phyloP scores from a whole-genome alignment of 2,888 invertebrate genomes.

The Rhagonycha fulva region DNA sequence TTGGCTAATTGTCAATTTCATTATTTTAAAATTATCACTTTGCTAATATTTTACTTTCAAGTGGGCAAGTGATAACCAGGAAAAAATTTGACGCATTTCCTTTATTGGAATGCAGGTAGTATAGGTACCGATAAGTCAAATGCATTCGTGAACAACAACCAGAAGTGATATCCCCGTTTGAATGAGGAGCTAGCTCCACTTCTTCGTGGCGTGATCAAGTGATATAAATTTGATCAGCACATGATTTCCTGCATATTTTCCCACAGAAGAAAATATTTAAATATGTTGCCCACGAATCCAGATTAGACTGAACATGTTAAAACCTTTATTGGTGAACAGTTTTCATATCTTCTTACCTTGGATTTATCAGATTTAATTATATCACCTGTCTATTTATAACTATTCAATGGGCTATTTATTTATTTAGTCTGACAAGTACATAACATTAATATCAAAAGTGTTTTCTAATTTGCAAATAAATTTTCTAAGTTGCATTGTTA shows the following conservation, averaged over 20 bases:
- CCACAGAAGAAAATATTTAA: neutral
- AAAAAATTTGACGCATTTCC: neutral
- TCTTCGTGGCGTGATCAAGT: neutral
- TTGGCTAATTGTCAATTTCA: neutral
- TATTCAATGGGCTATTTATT: slow-evolving; percentile 17
- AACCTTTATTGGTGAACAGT: neutral
- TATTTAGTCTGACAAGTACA: slow-evolving; percentile 17
- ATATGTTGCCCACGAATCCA: neutral
- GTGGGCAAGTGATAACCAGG: neutral
- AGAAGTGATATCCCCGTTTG: neutral
- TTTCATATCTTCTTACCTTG: slow-evolving; percentile 15
- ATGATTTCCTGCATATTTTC: neutral
- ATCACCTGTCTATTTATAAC: slow-evolving; percentile 18
- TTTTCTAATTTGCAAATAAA: slow-evolving; percentile 12
- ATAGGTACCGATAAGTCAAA: too few relatives aligned
- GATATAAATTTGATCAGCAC: neutral
- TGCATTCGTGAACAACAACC: neutral
- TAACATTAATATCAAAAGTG: slow-evolving; percentile 10
- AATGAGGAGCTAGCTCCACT: neutral
- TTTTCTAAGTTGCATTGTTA: slow-evolving; percentile 2
- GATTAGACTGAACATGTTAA: neutral
- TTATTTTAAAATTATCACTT: neutral
- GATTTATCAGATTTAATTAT: slow-evolving; percentile 18
- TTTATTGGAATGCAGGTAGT: neutral
- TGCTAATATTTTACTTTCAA: neutral